Evolutionary conservation across 2,888 invertebrate genomes (phyloP).

Genomic region (Lobophora halterata): DNA sequence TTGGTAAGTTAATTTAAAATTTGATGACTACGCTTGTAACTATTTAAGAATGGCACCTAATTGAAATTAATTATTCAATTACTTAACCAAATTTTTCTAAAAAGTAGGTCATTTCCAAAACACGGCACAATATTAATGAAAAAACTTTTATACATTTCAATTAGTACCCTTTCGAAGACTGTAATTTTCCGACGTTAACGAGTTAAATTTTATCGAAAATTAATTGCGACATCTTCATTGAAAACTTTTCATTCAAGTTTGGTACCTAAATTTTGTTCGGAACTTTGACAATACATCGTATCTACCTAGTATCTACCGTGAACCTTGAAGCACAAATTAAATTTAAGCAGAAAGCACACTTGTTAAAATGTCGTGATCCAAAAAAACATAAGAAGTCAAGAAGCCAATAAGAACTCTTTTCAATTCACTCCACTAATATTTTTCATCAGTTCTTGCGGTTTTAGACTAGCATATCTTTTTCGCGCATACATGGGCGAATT

Average conservation of each 20-base stretch:
- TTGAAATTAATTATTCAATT: conserved; percentile 19
- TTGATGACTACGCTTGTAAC: background rate
- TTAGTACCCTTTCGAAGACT: conserved; percentile 66
- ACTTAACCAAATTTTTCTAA: conserved; percentile 14
- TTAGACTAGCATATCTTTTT: no score
- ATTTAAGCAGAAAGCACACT: no score
- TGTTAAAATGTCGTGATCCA: no score
- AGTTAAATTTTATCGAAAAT: conserved; percentile 79
- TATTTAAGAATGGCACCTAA: conserved; percentile 16
- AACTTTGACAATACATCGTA: conserved; percentile 67
- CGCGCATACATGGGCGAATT: no score
- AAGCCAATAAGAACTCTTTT: no score
- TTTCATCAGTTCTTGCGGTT: no score
- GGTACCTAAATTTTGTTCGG: conserved; percentile 64
- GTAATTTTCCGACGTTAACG: conserved; percentile 76
- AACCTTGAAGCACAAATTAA: no score
- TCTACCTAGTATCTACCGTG: conserved; percentile 49
- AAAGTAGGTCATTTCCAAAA: conserved; percentile 36
- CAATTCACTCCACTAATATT: no score
- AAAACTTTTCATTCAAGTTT: conserved; percentile 68
- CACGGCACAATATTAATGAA: conserved; percentile 61
- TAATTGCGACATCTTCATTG: conserved; percentile 79
- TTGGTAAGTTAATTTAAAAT: no score
- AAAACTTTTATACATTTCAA: conserved; percentile 73
- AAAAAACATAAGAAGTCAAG: no score